Evolutionary conservation across 2,888 invertebrate species (phyloP), one percentile per base, ranked within the genome.

Genomic region (Diachrysia chrysitis): DNA sequence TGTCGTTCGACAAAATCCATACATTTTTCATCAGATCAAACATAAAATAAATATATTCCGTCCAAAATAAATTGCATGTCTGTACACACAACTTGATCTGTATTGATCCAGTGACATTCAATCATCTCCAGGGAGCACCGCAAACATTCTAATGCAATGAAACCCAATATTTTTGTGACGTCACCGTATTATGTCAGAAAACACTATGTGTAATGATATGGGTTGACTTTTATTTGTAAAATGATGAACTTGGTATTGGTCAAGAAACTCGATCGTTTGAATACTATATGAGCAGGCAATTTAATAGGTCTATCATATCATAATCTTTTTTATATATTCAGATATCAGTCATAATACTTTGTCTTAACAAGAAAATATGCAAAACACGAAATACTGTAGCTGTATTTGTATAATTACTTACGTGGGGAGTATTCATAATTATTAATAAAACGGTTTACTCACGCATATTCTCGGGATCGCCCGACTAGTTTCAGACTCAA

Each of bases 81-180:
- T 12, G 51, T 21, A 51, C 51, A n/a, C 6, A 58, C n/a, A 16
- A 29, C 19, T 7, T 10, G 53, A 56, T 63, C 16, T 14, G 1
- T 58, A 51, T 66, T 42, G 56, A 73, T 25, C 37, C 37, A 1
- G 35, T 17, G 48, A 66, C 66, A 54, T 10, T 70, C 48, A 51
- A 12, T 35, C 35, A 23, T 56, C 65, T 32, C 78, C 19, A 5
- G 71, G 68, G 78, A 63, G 14, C 42, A 14, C n/a, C 32, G 29
- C 56, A 76, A 57, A 68, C 65, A 32, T 53, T 21, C 54, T 64
- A 25, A 59, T 66, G 72, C 63, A 71, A 19, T 67, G 58, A 59
- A 73, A 71, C 63, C 42, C 63, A 75, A 77, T 72, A 77, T 75
- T 66, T 21, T 29, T 57, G 23, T 59, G 14, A 48, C 55, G 19